These are phyloP conservation scores for Oncorhynchus mykiss DNA, from an alignment of 2,113 vertebrate genomes.

Conservation along the genomic window DNA sequence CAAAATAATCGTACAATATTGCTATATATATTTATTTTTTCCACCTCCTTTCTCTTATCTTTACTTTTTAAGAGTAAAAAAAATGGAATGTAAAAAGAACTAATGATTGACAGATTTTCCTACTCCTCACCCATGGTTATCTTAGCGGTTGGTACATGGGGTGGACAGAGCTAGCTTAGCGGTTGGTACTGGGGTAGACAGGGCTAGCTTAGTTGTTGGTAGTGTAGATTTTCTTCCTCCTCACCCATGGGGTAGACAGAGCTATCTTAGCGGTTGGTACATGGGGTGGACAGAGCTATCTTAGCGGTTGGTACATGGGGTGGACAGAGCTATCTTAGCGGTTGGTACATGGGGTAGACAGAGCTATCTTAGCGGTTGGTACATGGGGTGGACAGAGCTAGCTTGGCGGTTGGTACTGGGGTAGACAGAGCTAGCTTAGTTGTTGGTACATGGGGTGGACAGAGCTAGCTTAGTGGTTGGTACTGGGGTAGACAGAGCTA, in stretches of 20 bases:
- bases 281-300: constrained; percentile 7
- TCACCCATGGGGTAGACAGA: constrained; percentile 23
- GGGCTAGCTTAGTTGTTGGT: constrained; percentile 29
- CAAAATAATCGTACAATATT: constrained; percentile 55
- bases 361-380: too few relatives aligned
- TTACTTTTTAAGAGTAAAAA: constrained; percentile 17
- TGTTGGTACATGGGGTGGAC: constrained; percentile 39
- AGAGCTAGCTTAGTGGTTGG: constrained; percentile 25
- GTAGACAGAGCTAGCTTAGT: constrained; percentile 10
- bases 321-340: too few relatives aligned
- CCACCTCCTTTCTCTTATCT: constrained; percentile 10
- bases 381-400: too few relatives aligned
- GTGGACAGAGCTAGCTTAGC: too few relatives aligned
- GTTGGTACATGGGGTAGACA: too few relatives aligned
- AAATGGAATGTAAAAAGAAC: neutral
- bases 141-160: constrained; percentile 39
- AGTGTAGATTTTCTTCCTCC: too few relatives aligned
- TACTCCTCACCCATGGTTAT: constrained; percentile 1
- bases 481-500: constrained; percentile 28
- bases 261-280: constrained; percentile 38
- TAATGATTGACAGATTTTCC: constrained; percentile 71
- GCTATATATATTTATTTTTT: constrained; percentile 49
- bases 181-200: constrained; percentile 5
- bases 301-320: constrained; percentile 33
- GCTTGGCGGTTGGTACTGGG: too few relatives aligned